Evolutionary conservation across 2,888 invertebrate species (phyloP), one percentile per base, ranked within the genome.

Genomic region (Dolomedes plantarius): DNA sequence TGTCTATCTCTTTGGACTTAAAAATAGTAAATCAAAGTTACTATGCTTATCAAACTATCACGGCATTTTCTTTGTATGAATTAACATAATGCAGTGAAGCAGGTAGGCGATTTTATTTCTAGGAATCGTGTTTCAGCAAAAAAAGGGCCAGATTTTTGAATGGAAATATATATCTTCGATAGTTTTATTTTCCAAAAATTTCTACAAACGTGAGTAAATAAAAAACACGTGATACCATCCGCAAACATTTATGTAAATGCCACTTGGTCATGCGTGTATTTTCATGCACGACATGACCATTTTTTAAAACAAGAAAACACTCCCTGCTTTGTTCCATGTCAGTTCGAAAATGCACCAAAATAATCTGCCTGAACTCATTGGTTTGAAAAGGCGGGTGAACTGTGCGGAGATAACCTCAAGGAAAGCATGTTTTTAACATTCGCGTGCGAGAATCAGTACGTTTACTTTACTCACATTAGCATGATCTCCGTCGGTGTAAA

Each of bases 211-310:
- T 56, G 56, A 56, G 23, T 23, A 23, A 56, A 56, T 11, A 23
- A 23, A 11, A 11, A 11, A 23, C n/a, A n/a, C 23, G 56, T 23
- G 56, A 56, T 56, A 56, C 56, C 23, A 23, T 56, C 23, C 56
- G 36, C 23, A 1, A 56, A 23, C 19, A 2, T 23, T 56, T 56
- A 56, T 56, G 56, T 5, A 23, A 23, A 56, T 56, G 19, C 23
- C 23, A 56, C 23, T 56, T 56, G 56, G 56, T 56, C 56, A 56
- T 56, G 56, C 23, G 56, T 56, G 23, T 56, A 56, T 56, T 36
- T 56, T 23, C 41, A 16, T 56, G 56, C 56, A 56, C 56, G 56
- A 56, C 23, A 56, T 56, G 56, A 23, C 23, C 23, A 56, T 23
- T 56, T 56, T 46, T 23, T 56, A 23, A 46, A 46, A 23, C 56